phyloP scores from a whole-genome alignment of 2,113 vertebrate species.

The Baryphthengus martii region DNA sequence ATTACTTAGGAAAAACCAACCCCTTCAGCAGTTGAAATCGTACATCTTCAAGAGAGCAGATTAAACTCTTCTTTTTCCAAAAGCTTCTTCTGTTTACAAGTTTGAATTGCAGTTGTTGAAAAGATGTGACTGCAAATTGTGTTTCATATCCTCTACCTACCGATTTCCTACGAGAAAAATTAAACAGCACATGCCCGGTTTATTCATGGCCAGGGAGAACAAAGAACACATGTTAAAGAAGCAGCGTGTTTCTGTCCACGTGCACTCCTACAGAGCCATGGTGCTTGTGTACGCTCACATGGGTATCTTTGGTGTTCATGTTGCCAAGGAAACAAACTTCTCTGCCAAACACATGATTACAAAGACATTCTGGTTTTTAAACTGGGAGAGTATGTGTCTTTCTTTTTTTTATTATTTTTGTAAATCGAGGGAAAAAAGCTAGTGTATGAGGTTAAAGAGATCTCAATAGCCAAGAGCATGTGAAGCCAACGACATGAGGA shows the following conservation, averaged over 20 bases:
- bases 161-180: background rate
- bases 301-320: background rate
- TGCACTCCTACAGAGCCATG: background rate
- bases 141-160: background rate
- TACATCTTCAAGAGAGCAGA: background rate
- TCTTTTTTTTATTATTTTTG: background rate
- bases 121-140: background rate
- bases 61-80: background rate
- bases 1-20: background rate
- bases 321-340: conserved; percentile 1
- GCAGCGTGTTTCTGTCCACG: background rate
- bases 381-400: background rate
- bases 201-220: background rate
- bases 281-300: background rate
- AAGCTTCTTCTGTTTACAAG: background rate
- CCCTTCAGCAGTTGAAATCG: background rate
- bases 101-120: background rate
- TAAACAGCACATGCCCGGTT: background rate
- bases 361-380: background rate
- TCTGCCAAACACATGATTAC: background rate
- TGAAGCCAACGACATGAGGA: background rate
- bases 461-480: background rate
- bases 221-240: background rate
- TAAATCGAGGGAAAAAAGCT: background rate
- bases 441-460: background rate